Conservation (phyloP, 1,140 invertebrate species). For the Drosophila repletoides region DNA sequence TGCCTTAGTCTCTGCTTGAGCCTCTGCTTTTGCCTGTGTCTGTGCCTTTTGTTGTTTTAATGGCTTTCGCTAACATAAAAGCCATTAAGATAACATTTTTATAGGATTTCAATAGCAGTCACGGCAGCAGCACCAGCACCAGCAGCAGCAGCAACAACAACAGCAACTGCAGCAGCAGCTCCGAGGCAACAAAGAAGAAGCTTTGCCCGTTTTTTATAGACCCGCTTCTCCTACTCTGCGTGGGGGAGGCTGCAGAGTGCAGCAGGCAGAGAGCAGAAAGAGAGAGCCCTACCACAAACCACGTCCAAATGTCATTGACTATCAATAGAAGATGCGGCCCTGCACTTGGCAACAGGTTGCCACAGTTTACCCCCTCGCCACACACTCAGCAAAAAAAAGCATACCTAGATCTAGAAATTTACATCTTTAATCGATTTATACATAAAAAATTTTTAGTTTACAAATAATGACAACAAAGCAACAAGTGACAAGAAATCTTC, state of each 20-base stretch:
- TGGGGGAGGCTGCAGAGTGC: slow-evolving; percentile 22
- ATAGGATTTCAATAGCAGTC: slow-evolving; percentile 81
- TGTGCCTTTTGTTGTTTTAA: slow-evolving; percentile 81
- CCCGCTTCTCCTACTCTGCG: too few relatives aligned
- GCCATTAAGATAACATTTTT: slow-evolving; percentile 82
- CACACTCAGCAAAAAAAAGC: too few relatives aligned
- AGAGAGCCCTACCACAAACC: slow-evolving; percentile 65
- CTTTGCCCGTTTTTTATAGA: slow-evolving; percentile 72
- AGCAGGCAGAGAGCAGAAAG: neutral
- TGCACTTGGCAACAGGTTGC: slow-evolving; percentile 54
- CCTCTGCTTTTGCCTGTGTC: slow-evolving; percentile 56
- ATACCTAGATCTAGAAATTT: too few relatives aligned
- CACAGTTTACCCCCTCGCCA: slow-evolving; percentile 17
- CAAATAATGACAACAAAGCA: too few relatives aligned
- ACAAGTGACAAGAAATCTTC: too few relatives aligned
- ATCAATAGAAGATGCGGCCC: slow-evolving; percentile 74
- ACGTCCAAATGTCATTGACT: slow-evolving; percentile 81
- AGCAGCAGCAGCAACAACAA: slow-evolving; percentile 20
- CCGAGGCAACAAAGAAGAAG: slow-evolving; percentile 70
- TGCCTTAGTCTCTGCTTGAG: slow-evolving; percentile 37
- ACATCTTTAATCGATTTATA: too few relatives aligned
- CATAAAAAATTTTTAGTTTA: too few relatives aligned
- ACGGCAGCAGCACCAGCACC: slow-evolving; percentile 55
- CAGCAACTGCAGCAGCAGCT: slow-evolving; percentile 14
- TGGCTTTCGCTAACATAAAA: slow-evolving; percentile 82